Conservation (phyloP, 1,140 invertebrate species). For the Monochamus saltuarius region DNA sequence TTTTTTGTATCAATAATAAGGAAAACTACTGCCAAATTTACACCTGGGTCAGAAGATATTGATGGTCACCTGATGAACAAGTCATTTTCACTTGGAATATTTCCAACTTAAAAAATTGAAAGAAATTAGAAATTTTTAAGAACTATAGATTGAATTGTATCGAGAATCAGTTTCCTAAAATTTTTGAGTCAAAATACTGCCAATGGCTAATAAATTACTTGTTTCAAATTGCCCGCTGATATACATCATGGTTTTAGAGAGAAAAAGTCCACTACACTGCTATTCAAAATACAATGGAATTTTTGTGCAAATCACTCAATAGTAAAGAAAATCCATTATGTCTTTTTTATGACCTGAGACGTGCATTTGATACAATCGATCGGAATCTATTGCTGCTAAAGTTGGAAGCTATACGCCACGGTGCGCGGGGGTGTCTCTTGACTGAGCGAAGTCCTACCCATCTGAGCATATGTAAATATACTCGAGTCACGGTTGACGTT, state of each 20-base stretch:
- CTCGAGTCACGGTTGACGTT: too few species aligned
- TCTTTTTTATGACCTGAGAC: constrained; percentile 11
- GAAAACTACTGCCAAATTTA: constrained; percentile 14
- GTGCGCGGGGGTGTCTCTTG: constrained; percentile 6
- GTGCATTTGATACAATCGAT: too few species aligned
- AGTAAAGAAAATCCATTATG: constrained; percentile 7
- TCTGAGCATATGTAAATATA: constrained; percentile 7
- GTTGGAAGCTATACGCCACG: constrained; percentile 4
- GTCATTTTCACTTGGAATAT: constrained; percentile 13
- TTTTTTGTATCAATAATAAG: constrained; percentile 11
- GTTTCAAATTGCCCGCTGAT: constrained; percentile 4
- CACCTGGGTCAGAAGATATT: constrained; percentile 13
- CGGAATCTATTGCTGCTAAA: constrained; percentile 10
- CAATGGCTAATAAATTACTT: constrained; percentile 10
- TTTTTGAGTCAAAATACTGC: constrained; percentile 2
- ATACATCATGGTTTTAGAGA: constrained; percentile 9
- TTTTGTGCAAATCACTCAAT: constrained; percentile 11
- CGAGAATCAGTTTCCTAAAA: too few species aligned
- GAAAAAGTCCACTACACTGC: constrained; percentile 9
- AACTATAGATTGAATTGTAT: too few species aligned
- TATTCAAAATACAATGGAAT: constrained; percentile 6
- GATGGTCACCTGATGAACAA: constrained; percentile 7
- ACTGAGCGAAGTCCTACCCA: constrained; percentile 9
- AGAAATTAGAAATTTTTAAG: constrained; percentile 4
- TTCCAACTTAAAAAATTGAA: constrained; percentile 8